Base-by-base conservation (phyloP, 2,113 vertebrate species). In the Macquaria australasica region DNA sequence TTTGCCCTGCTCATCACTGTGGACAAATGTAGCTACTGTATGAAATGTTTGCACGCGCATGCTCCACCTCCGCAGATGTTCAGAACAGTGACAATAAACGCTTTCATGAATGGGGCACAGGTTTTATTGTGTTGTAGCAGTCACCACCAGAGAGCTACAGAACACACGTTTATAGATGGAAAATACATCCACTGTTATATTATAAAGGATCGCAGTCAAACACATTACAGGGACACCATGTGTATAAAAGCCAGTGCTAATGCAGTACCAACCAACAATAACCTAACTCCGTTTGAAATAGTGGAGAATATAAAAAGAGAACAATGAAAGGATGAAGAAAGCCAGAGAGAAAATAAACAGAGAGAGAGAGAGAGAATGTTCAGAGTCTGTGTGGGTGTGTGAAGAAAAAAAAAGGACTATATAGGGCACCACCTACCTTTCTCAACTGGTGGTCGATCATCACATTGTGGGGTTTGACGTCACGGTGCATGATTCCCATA, bases 401-500 rank as follows among this genome's bases (percentile, higher is more conserved):
- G 70, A 78, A 43, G n/a, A 72, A 45, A 25, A 39, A 48, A 59
- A 77, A 14, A 11, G 15, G 43, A 48, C 45, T 77, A 77, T 18
- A 51, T 68, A 48, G 48, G 55, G 82, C 62, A 53, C 63, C 83
- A 21, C 89, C 84, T 95, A 99, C 98, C 98, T 99, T 99, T 96
- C 98, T 97, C 95, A 98, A 97, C 92, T 99, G 98, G 94, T 99
- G 98, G 95, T 99, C 98, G 92, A 99, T 99, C 98, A 99, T 99
- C 95, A 99, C 98, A 92, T 99, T 99, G 96, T 99, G 98, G 87
- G 98, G 98, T 94, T 99, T 99, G 93, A 99, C 98, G 62, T 99
- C 98, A 87, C 98, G 97, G 94, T 99, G 98, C 98, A 99, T 99
- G 95, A 99, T 99, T 82, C 98, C 98, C 97, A 99, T 99, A 95